These are phyloP conservation scores for Physocephala rufipes DNA, from an alignment of 2,888 invertebrate genomes.

Conservation along the genomic window DNA sequence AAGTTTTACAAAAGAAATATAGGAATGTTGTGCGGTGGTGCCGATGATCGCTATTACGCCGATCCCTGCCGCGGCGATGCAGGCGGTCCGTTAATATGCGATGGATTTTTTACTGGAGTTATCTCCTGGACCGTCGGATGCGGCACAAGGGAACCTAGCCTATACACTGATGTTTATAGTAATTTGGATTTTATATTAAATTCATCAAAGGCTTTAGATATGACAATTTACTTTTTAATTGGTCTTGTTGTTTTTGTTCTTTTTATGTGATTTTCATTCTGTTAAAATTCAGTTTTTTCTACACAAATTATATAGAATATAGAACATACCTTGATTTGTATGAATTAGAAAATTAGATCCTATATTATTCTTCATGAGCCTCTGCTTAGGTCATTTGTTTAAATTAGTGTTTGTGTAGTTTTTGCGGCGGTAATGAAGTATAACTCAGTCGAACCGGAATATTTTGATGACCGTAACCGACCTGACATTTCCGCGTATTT, in stretches of 20 bases:
- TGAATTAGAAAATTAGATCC: too few species aligned
- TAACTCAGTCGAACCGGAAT: too few species aligned
- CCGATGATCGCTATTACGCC: conserved; percentile 6
- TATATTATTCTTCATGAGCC: too few species aligned
- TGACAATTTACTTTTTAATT: neutral
- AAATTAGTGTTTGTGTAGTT: too few species aligned
- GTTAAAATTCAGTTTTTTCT: too few species aligned
- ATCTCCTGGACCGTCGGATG: conserved; percentile 49
- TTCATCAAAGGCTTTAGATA: too few species aligned
- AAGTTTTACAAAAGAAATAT: conserved; percentile 5
- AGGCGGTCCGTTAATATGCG: conserved; percentile 49
- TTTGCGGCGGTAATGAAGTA: too few species aligned
- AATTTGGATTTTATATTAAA: conserved; percentile 41
- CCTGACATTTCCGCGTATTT: neutral
- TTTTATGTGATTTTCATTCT: too few species aligned
- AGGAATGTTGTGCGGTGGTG: conserved; percentile 43
- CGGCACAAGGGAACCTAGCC: conserved; percentile 38
- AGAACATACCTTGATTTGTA: too few species aligned
- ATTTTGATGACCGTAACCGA: neutral
- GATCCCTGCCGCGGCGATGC: conserved; percentile 50
- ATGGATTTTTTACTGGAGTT: conserved; percentile 45
- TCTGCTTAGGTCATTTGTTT: too few species aligned
- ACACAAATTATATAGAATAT: too few species aligned
- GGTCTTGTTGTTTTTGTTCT: too few species aligned
- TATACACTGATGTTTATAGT: conserved; percentile 45